A percentile compares a stretch with the other conserved stretches of the same genome.
These are phyloP conservation scores for Alcedo quadribrachys DNA, from an alignment of 2,797 vertebrate genomes.

Conservation along the genomic window DNA sequence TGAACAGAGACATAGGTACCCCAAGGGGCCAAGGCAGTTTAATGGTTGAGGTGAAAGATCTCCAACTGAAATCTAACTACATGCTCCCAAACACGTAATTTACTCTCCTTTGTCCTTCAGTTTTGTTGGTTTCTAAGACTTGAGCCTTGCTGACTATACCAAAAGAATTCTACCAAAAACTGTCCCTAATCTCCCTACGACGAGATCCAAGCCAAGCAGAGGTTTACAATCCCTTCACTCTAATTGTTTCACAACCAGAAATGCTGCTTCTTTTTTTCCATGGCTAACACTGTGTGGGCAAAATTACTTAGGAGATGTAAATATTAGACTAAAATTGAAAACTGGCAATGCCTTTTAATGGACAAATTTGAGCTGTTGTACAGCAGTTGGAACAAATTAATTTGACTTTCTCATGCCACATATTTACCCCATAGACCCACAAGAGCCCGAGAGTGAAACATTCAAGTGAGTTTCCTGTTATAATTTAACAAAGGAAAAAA, in stretches of 20 bases:
- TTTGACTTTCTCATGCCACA: not conserved
- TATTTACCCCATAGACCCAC: not conserved
- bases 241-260: not conserved
- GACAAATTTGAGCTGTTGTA: not conserved
- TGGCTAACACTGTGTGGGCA: not conserved
- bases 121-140: not conserved
- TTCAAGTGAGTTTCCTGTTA: not conserved
- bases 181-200: fast-evolving
- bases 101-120: not conserved
- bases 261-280: not conserved
- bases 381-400: not conserved
- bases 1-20: fast-evolving
- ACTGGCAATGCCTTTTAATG: not conserved
- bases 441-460: not conserved
- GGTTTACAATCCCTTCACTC: not conserved
- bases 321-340: not conserved
- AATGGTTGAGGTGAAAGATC: not conserved
- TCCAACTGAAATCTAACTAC: not conserved
- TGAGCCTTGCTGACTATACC: not conserved
- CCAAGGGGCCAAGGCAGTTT: not conserved
- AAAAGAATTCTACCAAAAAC: not conserved
- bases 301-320: not conserved
- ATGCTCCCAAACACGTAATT: not conserved
- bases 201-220: not conserved
- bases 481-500: not conserved